phyloP scores from a whole-genome alignment of 2,113 vertebrate genomes.

The Pampusana beccarii region DNA sequence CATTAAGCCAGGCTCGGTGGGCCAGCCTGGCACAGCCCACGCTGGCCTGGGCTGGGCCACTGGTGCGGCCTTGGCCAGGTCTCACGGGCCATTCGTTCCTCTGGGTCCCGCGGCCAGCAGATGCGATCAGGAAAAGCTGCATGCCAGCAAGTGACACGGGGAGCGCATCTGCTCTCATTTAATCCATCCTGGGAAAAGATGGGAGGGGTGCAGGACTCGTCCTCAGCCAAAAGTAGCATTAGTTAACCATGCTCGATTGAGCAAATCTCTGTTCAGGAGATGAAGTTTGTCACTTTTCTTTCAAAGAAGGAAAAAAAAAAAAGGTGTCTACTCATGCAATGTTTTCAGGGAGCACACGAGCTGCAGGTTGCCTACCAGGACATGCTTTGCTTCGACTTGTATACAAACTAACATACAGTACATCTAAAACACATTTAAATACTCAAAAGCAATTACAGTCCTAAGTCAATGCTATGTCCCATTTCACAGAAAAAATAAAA shows the following conservation, averaged over 20 bases:
- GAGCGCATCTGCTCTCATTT: not conserved
- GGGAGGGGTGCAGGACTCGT: not conserved
- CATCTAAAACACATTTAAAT: not conserved
- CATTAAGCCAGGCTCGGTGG: rapidly evolving
- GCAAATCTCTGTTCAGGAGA: not conserved
- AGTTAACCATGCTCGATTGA: not conserved
- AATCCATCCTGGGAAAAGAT: not conserved
- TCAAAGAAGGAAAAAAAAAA: not conserved
- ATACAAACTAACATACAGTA: not conserved
- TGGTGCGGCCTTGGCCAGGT: rapidly evolving
- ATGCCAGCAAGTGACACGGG: rapidly evolving
- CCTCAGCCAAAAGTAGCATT: not conserved
- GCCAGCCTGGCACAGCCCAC: not conserved
- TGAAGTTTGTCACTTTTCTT: not conserved
- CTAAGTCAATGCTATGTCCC: not conserved
- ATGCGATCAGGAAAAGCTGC: not conserved
- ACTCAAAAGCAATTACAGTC: not conserved
- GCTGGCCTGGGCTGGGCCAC: not conserved
- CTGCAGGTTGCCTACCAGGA: not conserved
- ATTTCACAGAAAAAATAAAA: not conserved
- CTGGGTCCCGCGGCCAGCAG: not conserved
- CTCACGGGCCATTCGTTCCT: not conserved
- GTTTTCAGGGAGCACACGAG: not conserved
- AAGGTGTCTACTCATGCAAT: not conserved
- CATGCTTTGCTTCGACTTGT: not conserved